Base-by-base conservation (phyloP, 1,140 invertebrate genomes). In the Limonius californicus region DNA sequence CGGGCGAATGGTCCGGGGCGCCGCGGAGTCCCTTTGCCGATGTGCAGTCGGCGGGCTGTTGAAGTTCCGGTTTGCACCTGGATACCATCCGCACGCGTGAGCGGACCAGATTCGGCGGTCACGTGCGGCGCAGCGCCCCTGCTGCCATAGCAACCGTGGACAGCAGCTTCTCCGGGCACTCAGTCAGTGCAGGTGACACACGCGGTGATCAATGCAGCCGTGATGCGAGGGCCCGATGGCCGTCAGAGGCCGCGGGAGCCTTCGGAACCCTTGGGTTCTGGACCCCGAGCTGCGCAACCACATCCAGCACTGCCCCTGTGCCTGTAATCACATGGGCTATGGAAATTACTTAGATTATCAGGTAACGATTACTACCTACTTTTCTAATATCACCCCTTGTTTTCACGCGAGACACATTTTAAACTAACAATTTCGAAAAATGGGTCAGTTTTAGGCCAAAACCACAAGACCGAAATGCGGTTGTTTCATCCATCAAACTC, bases 291-390 rank as follows among this genome's bases (percentile, higher is more conserved):
- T 93, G 76, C 83, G 89, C 72, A 84, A 89, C 78, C 91, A 93
- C 81, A 91, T 92, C 76, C 87, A 91, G 77, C 85, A 86, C 72
- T 93, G 91, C 77, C 85, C 89, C 61, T 93, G 91, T 80, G 89
- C 89, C 68, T 93, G 91, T 82, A 89, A 92, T 82, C 91, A 93
- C 82, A 90, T 92, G 89, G 91, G 91, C 75, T 92, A 91, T 78
- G 91, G 91, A 66, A 92, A 92, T 82, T 92, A 89, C 76, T 88
- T 91, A 86, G 89, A 92, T 81, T 92, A 91, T 81, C 89, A 92
- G 87, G 89, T 92, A 21, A 50, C n/a, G n/a, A n/a, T n/a, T n/a
- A n/a, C n/a, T n/a, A n/a, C n/a, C n/a, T n/a, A n/a, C n/a, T n/a
- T n/a, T n/a, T n/a, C n/a, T n/a, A n/a, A n/a, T n/a, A n/a, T n/a